phyloP scores from a whole-genome alignment of 64 coral and sea anemone species.

The Exaiptasia diaphana region DNA sequence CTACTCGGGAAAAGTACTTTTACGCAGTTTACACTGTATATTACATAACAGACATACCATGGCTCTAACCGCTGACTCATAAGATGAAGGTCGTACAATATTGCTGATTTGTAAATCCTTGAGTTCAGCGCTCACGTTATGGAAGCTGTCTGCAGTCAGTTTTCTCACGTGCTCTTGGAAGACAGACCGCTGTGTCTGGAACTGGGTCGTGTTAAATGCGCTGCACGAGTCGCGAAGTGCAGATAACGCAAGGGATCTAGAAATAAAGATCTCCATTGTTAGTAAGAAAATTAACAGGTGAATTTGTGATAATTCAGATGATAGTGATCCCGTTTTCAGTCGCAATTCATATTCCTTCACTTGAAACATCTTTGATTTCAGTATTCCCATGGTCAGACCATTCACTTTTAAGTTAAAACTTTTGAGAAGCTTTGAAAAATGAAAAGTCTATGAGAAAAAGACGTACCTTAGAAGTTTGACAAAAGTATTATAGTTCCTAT shows the following conservation, averaged over 20 bases:
- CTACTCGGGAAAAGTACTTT: no score
- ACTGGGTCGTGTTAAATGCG: slow-evolving; percentile 73
- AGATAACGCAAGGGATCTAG: slow-evolving; percentile 52
- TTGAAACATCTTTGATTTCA: no score
- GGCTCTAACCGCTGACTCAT: slow-evolving; percentile 51
- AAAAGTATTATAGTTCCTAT: slow-evolving; percentile 28
- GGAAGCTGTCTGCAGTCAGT: slow-evolving; percentile 39
- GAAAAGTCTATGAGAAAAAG: no score
- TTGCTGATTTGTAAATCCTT: slow-evolving; percentile 76
- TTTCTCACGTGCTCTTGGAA: slow-evolving; percentile 71
- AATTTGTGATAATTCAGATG: no score
- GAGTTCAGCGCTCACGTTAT: slow-evolving; percentile 57
- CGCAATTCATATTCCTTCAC: no score
- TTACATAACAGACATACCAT: no score
- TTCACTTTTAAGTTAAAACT: no score
- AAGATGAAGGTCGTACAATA: slow-evolving; percentile 54
- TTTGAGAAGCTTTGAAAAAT: no score
- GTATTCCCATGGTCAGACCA: no score
- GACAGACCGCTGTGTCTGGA: slow-evolving; percentile 49
- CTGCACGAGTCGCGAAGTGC: slow-evolving; percentile 85
- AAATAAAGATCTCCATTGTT: background rate
- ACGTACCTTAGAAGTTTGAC: slow-evolving; percentile 63
- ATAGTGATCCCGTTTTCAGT: no score
- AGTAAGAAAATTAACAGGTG: no score
- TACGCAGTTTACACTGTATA: no score